Conservation (phyloP, 2,888 invertebrate species). For the Rotaria socialis region DNA sequence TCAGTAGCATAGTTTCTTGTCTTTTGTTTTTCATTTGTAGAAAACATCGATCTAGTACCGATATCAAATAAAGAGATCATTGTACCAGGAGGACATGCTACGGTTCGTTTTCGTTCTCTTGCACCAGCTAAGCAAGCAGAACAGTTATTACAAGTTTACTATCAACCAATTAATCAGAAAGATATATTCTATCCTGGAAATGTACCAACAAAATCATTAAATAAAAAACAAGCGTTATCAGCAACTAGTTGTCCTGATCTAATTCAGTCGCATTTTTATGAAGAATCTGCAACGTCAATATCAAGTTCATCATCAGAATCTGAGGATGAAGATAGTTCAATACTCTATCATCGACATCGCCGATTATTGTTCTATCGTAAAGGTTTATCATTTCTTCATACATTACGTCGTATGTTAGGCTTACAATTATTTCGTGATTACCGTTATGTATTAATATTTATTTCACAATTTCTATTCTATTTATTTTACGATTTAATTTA, state of each 20-base stretch:
- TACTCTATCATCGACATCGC: conserved; percentile 28
- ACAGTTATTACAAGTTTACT: neutral
- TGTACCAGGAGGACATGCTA: neutral
- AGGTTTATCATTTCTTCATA: conserved; percentile 31
- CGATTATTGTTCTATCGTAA: conserved; percentile 22
- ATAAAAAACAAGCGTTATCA: conserved; percentile 54
- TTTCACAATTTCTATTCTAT: conserved; percentile 81
- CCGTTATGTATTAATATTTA: conserved; percentile 64
- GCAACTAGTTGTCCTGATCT: conserved; percentile 83
- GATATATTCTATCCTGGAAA: conserved; percentile 57
- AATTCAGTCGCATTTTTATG: neutral
- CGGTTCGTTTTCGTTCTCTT: neutral
- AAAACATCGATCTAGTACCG: neutral
- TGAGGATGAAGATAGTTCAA: conserved; percentile 48
- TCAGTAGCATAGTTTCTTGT: neutral
- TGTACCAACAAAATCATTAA: conserved; percentile 48
- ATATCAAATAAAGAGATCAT: neutral
- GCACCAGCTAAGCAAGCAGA: neutral
- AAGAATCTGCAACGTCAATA: neutral
- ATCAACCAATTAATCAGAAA: conserved; percentile 53
- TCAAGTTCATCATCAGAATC: conserved; percentile 36
- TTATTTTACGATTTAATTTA: conserved; percentile 87
- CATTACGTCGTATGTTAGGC: neutral
- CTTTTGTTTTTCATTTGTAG: neutral
- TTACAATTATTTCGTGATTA: conserved; percentile 24